Evolutionary conservation across 2,113 vertebrate genomes (phyloP), one percentile per base, ranked within the genome.

Genomic region (Lasiurus cinereus): DNA sequence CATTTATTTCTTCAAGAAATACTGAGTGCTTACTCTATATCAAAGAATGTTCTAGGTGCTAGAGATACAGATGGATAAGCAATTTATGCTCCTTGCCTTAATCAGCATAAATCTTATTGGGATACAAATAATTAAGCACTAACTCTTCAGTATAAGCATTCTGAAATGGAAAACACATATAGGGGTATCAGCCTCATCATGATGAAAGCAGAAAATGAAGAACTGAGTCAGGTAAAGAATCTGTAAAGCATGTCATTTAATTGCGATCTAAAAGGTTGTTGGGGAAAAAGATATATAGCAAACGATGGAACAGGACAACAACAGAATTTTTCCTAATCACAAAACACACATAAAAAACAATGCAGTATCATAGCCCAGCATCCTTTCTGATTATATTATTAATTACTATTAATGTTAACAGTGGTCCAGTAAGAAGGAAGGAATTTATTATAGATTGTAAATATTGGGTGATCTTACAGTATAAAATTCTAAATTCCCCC

Each of bases 1-100:
- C 15, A 96, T 33, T 64, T 59, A 56, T 70, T 85, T 94, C 15
- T 72, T 74, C 52, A 62, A 72, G 1, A 93, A 88, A 69, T 67
- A 76, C 27, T 56, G 74, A 79, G 33, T 87, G 31, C 24, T 91
- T 78, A 56, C 16, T 64, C 29, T 89, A 15, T 78, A 39, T 3
- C 36, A 87, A 64, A 89, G 36, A 90, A 14, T n/a, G 11, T 77
- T 19, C 11, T 43, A 74, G 19, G 3, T 80, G 16, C 29, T 80
- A 59, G 7, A 50, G 56, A 90, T 29, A 87, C 0, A n/a, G 29
- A 79, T 66, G 5, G 31, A 50, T 86, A 52, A 89, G 43, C 64
- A 19, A 82, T 74, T 50, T 79, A n/a, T 72, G 46, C 22, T 70
- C n/a, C 3, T 95, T 70, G 50, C 27, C 33, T 83, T 74, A 78